Evolutionary conservation across 1,140 invertebrate species (phyloP).

Genomic region (Sipha flava): DNA sequence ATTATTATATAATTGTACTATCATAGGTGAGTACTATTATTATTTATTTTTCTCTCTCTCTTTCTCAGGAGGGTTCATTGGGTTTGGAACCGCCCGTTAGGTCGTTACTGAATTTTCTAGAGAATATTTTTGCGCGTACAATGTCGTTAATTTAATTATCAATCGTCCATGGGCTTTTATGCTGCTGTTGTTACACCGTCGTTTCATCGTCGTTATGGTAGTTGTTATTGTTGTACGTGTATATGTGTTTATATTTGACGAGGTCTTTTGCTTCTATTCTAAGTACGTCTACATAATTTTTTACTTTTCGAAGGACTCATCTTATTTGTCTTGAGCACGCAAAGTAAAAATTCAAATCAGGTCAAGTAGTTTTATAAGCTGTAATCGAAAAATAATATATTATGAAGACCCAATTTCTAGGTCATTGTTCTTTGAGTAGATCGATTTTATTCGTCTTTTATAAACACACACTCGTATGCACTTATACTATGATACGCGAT

Average conservation of each 20-base stretch:
- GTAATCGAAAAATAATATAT: neutral
- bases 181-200: too few species aligned
- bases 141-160: slow-evolving; percentile 23
- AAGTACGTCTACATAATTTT: neutral
- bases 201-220: neutral
- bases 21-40: neutral
- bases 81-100: neutral
- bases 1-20: neutral
- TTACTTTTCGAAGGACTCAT: slow-evolving; percentile 24
- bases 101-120: neutral
- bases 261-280: slow-evolving; percentile 9
- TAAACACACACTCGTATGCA: too few species aligned
- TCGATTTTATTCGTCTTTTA: too few species aligned
- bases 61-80: neutral
- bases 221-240: neutral
- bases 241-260: neutral
- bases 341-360: slow-evolving; percentile 9
- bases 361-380: slow-evolving; percentile 11
- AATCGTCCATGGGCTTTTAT: slow-evolving; percentile 27
- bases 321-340: neutral
- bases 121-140: neutral
- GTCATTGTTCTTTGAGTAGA: neutral
- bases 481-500: too few species aligned
- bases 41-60: neutral
- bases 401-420: neutral